Evolutionary conservation across 2,797 vertebrate genomes (phyloP).

Genomic region (Smutsia gigantea): DNA sequence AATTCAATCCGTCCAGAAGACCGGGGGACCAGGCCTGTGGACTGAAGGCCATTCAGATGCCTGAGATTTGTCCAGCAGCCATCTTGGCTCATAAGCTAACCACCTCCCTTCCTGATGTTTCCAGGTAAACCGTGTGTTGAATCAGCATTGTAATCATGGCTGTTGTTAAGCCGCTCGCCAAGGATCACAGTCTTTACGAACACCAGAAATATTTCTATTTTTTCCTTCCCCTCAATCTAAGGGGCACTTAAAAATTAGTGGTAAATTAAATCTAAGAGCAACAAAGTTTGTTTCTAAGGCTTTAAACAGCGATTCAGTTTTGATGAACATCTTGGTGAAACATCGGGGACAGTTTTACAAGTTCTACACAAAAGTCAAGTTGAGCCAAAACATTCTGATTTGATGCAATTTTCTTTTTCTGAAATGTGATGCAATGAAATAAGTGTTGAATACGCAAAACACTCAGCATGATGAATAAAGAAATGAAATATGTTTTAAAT

Average conservation of each 20-base stretch:
- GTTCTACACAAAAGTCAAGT: slow-evolving; percentile 56
- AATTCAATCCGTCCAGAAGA: background rate
- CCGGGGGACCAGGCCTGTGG: too few relatives aligned
- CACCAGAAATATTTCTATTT: background rate
- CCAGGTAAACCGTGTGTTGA: background rate
- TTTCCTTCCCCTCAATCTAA: background rate
- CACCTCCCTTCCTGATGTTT: background rate
- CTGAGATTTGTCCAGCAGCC: too few relatives aligned
- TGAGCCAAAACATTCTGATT: slow-evolving; percentile 81
- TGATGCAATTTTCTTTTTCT: slow-evolving; percentile 78
- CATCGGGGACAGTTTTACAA: slow-evolving; percentile 67
- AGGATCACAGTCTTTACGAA: background rate
- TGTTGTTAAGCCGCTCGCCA: background rate
- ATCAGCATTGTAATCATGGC: background rate
- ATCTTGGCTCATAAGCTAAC: background rate
- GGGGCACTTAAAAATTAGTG: slow-evolving; percentile 2
- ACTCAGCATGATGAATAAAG: slow-evolving; percentile 48
- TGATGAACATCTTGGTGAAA: slow-evolving; percentile 61
- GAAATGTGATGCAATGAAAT: slow-evolving; percentile 73
- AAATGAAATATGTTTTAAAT: slow-evolving; percentile 52
- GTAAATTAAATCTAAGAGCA: background rate
- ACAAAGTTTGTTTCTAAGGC: background rate
- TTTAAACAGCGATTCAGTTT: background rate
- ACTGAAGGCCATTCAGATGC: background rate
- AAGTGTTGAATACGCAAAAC: slow-evolving; percentile 82